Evolutionary conservation across 2,888 invertebrate species (phyloP).

Genomic region (Aphrophora alni): DNA sequence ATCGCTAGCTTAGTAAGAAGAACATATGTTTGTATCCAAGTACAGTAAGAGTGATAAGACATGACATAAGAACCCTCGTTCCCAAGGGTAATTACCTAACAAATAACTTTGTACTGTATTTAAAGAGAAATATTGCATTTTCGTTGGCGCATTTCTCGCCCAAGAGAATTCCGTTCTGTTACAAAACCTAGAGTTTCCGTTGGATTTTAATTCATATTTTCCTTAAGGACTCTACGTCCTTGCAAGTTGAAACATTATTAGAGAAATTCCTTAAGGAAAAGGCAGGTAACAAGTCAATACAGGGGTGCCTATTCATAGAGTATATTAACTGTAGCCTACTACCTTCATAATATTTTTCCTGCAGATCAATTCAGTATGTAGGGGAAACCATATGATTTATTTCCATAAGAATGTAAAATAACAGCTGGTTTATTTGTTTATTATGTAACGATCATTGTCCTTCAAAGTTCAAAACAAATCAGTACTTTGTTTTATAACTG

Average conservation of each 20-base stretch:
- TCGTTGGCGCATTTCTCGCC: not conserved
- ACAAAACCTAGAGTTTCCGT: not conserved
- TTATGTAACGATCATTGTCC: too few relatives aligned
- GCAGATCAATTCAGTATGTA: too few relatives aligned
- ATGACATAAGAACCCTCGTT: not conserved
- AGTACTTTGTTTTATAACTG: too few relatives aligned
- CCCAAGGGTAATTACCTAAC: not conserved
- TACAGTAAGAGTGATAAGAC: not conserved
- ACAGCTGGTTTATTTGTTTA: too few relatives aligned
- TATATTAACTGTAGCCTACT: too few relatives aligned
- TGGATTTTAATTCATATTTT: slow-evolving; percentile 2
- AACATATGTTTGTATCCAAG: too few relatives aligned
- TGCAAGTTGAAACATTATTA: not conserved
- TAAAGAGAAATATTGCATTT: slow-evolving; percentile 6
- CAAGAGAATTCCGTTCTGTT: not conserved
- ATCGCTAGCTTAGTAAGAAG: too few relatives aligned
- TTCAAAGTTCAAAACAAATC: too few relatives aligned
- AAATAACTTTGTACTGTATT: slow-evolving; percentile 9
- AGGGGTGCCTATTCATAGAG: too few relatives aligned
- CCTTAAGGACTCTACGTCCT: not conserved
- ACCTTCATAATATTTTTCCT: too few relatives aligned
- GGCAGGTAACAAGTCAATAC: not conserved
- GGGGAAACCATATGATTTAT: too few relatives aligned
- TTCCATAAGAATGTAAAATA: too few relatives aligned
- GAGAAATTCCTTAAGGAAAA: not conserved